A percentile compares a stretch with the other conserved stretches of the same genome.
These are phyloP conservation scores for Mimachlamys varia DNA, from an alignment of 2,888 invertebrate species.

Conservation along the genomic window DNA sequence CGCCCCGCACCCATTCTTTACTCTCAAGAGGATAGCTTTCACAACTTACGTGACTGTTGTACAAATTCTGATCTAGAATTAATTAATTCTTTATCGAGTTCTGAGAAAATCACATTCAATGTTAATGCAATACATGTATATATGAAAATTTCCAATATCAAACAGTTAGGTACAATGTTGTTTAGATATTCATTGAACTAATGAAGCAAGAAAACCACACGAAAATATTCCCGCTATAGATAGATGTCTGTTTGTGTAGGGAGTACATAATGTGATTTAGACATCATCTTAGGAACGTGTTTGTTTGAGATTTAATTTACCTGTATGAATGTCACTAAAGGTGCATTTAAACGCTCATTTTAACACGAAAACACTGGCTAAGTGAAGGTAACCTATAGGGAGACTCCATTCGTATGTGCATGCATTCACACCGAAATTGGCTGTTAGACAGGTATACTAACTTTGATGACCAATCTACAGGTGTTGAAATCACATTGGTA, in stretches of 20 bases:
- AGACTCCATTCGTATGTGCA: neutral
- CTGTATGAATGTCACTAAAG: neutral
- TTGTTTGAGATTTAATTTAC: neutral
- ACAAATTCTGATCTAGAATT: neutral
- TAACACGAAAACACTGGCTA: neutral
- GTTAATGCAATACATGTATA: neutral
- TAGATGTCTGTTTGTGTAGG: neutral
- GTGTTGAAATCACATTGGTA: neutral
- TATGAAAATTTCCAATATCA: neutral
- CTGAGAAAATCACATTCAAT: neutral
- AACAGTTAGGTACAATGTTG: neutral
- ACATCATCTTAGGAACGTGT: neutral
- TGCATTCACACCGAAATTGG: neutral
- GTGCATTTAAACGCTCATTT: neutral
- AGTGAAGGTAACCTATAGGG: neutral
- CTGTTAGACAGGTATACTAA: neutral
- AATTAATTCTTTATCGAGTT: neutral
- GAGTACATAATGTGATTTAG: neutral
- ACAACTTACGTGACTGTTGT: neutral
- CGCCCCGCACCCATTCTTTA: neutral
- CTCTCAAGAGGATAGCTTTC: neutral
- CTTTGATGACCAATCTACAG: neutral
- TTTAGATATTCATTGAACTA: neutral
- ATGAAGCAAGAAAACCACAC: neutral
- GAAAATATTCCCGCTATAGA: neutral